A percentile compares a stretch with the other conserved stretches of the same genome.
Evolutionary conservation across 2,797 vertebrate species (phyloP).

Genomic region (Bovichtus diacanthus): DNA sequence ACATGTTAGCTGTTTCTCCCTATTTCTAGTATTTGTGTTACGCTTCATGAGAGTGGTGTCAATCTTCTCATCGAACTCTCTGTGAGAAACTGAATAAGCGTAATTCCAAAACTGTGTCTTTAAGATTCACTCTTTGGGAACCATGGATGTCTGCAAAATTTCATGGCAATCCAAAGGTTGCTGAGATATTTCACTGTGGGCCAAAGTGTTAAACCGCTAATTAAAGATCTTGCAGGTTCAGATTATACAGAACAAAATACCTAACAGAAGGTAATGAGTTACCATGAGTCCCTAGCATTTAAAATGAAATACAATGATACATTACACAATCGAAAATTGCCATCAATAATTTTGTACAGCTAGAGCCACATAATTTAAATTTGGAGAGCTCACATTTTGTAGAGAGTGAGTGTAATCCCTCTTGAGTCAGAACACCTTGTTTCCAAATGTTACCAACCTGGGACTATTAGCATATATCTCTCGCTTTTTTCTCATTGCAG

Average conservation of each 20-base stretch:
- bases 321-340: conserved; percentile 10
- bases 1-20: not conserved
- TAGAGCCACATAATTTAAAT: conserved; percentile 31
- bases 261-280: not conserved
- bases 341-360: conserved; percentile 18
- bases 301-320: not conserved
- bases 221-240: not conserved
- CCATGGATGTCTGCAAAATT: not conserved
- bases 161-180: not conserved
- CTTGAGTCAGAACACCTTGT: conserved; percentile 36
- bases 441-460: conserved; percentile 1
- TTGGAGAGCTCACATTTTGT: conserved; percentile 7
- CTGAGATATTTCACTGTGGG: too few relatives aligned
- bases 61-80: not conserved
- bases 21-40: not conserved
- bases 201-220: not conserved
- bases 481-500: not conserved
- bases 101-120: not conserved
- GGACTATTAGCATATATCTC: too few relatives aligned
- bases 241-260: not conserved
- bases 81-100: not conserved
- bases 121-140: too few relatives aligned
- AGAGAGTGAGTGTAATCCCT: conserved; percentile 37
- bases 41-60: not conserved
- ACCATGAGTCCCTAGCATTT: too few relatives aligned